Conservation (phyloP, 2,113 vertebrate species). For the Uropsilus gracilis region DNA sequence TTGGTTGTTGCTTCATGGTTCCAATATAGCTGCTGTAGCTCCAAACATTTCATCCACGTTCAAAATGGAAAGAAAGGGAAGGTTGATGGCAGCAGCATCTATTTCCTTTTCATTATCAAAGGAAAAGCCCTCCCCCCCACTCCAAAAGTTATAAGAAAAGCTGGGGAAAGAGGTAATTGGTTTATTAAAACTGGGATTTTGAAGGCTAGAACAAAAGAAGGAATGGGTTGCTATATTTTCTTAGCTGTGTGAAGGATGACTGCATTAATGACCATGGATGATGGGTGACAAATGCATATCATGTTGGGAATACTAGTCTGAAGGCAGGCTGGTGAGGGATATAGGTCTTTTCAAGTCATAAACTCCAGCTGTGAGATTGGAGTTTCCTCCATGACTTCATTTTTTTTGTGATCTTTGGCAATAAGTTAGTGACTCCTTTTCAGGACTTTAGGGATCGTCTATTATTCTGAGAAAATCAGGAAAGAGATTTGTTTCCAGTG, state of each 20-base stretch:
- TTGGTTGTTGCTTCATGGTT: neutral
- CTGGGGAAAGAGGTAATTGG: neutral
- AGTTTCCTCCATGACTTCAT: neutral
- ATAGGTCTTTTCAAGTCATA: neutral
- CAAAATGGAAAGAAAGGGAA: neutral
- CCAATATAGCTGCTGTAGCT: neutral
- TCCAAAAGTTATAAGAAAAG: neutral
- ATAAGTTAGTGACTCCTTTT: neutral
- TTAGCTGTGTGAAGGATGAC: neutral
- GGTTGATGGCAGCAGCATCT: neutral
- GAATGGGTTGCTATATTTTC: neutral
- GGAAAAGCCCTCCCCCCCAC: neutral
- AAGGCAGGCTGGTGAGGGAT: neutral
- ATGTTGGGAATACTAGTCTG: neutral
- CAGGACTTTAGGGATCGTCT: neutral
- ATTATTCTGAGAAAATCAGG: neutral
- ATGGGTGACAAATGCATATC: neutral
- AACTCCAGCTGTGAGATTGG: neutral
- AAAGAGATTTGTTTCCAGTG: neutral
- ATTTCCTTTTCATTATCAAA: conserved; percentile 29
- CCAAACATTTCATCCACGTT: neutral
- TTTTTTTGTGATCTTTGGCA: conserved; percentile 12
- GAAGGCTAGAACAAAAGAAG: neutral
- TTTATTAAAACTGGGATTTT: neutral
- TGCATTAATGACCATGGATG: neutral